These are phyloP conservation scores for Anoplius nigerrimus DNA, from an alignment of 2,888 invertebrate species.

Conservation along the genomic window DNA sequence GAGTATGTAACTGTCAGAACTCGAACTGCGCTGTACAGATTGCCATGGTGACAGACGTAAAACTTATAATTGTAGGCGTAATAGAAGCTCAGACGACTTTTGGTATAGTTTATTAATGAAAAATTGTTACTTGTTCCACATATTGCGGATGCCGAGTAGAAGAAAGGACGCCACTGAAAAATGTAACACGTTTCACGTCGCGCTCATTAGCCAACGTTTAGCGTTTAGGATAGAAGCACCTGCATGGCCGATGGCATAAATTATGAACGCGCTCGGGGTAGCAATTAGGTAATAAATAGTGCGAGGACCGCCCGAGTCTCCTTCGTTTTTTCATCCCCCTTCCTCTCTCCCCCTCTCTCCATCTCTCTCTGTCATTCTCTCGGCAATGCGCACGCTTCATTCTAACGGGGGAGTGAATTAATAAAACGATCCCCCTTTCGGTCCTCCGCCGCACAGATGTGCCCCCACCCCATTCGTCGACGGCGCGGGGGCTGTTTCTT, in stretches of 20 bases:
- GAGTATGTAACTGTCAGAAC: too few species aligned
- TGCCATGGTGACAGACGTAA: too few species aligned
- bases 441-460: constrained; percentile 61
- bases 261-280: constrained; percentile 43
- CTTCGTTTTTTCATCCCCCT: constrained; percentile 12
- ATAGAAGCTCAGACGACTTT: too few species aligned
- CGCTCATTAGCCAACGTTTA: neutral
- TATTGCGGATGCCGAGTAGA: too few species aligned
- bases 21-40: too few species aligned
- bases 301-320: constrained; percentile 54
- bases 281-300: constrained; percentile 72
- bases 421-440: constrained; percentile 68
- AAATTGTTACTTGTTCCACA: too few species aligned
- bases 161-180: too few species aligned
- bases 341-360: constrained; percentile 18
- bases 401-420: constrained; percentile 70
- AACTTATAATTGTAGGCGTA: too few species aligned
- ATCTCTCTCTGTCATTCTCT: constrained; percentile 10
- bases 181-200: too few species aligned
- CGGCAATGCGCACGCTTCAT: constrained; percentile 14
- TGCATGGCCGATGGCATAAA: constrained; percentile 46
- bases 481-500: constrained; percentile 65
- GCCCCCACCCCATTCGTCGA: constrained; percentile 40
- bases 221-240: constrained; percentile 41
- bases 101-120: too few species aligned